These are phyloP conservation scores for Emydocephalus ijimae DNA, from an alignment of 2,113 vertebrate species.

Conservation along the genomic window DNA sequence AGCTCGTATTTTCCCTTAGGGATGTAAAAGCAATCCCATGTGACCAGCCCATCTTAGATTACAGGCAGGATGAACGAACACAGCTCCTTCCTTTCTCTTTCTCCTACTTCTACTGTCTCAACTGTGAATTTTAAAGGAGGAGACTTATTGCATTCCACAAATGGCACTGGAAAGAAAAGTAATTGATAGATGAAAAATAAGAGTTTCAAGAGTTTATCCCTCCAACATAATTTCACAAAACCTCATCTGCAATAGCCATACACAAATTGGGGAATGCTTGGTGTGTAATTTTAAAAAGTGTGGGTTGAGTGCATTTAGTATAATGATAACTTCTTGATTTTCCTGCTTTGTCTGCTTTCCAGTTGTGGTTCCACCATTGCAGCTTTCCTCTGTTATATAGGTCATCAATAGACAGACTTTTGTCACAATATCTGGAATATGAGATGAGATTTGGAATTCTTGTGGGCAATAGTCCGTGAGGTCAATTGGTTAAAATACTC, in stretches of 20 bases:
- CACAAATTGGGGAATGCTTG: too few species aligned
- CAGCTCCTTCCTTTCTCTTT: neutral
- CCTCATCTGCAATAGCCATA: neutral
- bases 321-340: neutral
- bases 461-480: neutral
- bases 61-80: slow-evolving; percentile 11
- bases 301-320: neutral
- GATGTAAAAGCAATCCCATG: slow-evolving; percentile 33
- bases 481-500: neutral
- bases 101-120: slow-evolving; percentile 19
- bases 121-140: slow-evolving; percentile 30
- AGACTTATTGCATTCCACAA: neutral
- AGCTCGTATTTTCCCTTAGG: slow-evolving; percentile 46
- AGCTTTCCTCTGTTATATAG: neutral
- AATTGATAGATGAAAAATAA: neutral
- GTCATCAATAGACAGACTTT: too few species aligned
- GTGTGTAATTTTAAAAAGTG: neutral
- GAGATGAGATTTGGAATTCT: neutral
- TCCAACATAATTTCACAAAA: neutral
- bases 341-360: neutral
- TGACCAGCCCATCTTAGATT: slow-evolving; percentile 42
- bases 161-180: slow-evolving; percentile 15
- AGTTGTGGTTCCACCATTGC: neutral
- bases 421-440: neutral
- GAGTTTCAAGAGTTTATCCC: neutral